These are phyloP conservation scores for Pelusios castaneus DNA, from an alignment of 2,113 vertebrate species.

Conservation along the genomic window DNA sequence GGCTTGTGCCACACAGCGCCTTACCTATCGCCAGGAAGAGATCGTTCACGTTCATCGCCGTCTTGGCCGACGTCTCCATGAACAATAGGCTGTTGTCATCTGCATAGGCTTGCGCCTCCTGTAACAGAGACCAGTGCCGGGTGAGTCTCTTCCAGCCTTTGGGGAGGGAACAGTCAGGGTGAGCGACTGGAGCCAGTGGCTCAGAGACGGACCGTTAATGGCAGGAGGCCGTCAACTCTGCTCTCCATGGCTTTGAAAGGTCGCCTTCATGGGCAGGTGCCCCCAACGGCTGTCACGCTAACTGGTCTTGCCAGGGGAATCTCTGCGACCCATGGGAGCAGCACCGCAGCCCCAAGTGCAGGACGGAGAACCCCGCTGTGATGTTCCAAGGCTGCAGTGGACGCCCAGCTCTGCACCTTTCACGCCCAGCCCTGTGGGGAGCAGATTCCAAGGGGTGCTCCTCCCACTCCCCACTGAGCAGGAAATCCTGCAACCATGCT, in stretches of 20 bases:
- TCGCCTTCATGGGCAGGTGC: no score
- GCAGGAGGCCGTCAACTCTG: not conserved
- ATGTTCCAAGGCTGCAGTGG: no score
- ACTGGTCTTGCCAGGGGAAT: not conserved
- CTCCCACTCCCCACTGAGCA: no score
- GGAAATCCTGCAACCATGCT: no score
- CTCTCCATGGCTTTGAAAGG: no score
- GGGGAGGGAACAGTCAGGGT: fast-evolving
- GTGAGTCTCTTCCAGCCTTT: not conserved
- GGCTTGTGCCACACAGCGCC: not conserved
- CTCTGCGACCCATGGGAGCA: not conserved
- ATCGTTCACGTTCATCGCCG: slow-evolving; percentile 86
- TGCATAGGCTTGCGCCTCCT: slow-evolving; percentile 85
- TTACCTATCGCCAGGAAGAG: slow-evolving; percentile 87
- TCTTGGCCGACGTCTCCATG: slow-evolving; percentile 87
- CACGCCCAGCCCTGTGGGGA: no score
- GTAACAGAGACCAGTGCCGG: fast-evolving
- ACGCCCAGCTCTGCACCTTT: not conserved
- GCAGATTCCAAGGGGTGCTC: not conserved
- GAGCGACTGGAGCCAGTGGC: not conserved
- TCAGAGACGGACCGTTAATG: no score
- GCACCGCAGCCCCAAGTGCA: no score
- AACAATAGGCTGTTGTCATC: slow-evolving; percentile 87
- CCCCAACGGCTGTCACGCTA: no score
- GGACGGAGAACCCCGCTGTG: not conserved